Conservation (phyloP, 2,797 vertebrate genomes). For the Phylloscopus collybita region DNA sequence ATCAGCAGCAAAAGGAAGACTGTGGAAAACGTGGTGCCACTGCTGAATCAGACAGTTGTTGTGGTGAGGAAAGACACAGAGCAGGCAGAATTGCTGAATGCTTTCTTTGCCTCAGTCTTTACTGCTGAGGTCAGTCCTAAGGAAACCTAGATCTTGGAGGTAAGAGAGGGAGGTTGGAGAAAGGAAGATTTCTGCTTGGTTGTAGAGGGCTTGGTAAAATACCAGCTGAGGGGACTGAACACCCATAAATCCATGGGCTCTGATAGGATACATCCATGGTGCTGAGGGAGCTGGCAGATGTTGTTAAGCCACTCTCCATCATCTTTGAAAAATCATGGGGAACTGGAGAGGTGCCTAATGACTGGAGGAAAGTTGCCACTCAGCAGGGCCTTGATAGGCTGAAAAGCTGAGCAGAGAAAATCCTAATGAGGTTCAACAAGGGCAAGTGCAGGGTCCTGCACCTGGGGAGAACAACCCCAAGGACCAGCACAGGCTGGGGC, state of each 20-base stretch:
- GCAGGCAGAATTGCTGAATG: neutral
- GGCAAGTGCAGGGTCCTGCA: no score
- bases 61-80: neutral
- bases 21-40: neutral
- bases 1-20: neutral
- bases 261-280: rapidly evolving
- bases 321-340: neutral
- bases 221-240: neutral
- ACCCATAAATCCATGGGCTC: neutral
- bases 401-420: neutral
- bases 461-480: no score
- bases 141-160: neutral
- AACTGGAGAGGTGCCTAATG: neutral
- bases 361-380: neutral
- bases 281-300: neutral
- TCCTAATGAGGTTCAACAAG: no score
- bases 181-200: neutral
- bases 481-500: no score
- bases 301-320: neutral
- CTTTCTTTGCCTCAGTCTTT: neutral
- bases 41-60: neutral
- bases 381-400: neutral
- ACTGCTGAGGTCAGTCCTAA: neutral
- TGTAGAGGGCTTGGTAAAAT: neutral
- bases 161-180: neutral